Conservation (phyloP, 1,140 invertebrate species). For the Trichomalopsis sarcophagae region DNA sequence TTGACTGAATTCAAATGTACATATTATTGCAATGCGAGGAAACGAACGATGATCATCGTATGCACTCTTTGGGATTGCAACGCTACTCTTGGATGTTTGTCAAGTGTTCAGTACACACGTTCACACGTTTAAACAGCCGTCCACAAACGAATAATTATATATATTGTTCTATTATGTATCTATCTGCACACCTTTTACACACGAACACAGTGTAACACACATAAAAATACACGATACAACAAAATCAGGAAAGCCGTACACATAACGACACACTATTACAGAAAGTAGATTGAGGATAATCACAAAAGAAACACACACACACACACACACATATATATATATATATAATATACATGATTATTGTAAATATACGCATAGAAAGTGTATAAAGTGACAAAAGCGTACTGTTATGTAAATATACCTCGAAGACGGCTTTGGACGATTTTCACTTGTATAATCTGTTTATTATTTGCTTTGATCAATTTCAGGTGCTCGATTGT, state of each 20-base stretch:
- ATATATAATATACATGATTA: not conserved
- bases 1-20: not conserved
- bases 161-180: not conserved
- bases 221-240: not conserved
- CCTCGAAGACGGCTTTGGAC: slow-evolving; percentile 25
- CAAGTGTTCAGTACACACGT: slow-evolving; percentile 37
- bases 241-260: slow-evolving; percentile 37
- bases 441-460: not conserved
- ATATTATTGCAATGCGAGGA: not conserved
- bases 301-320: not conserved
- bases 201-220: not conserved
- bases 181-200: not conserved
- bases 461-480: slow-evolving; percentile 16
- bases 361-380: slow-evolving; percentile 23
- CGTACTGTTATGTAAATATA: slow-evolving; percentile 34
- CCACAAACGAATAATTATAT: slow-evolving; percentile 40
- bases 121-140: slow-evolving; percentile 40
- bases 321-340: not conserved
- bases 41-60: slow-evolving; percentile 45
- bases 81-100: slow-evolving; percentile 70
- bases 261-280: slow-evolving; percentile 25
- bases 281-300: not conserved
- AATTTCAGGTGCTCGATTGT: slow-evolving; percentile 43
- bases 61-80: slow-evolving; percentile 74
- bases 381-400: not conserved